phyloP scores from a whole-genome alignment of 1,140 invertebrate species.

The Drosophila bipectinata region DNA sequence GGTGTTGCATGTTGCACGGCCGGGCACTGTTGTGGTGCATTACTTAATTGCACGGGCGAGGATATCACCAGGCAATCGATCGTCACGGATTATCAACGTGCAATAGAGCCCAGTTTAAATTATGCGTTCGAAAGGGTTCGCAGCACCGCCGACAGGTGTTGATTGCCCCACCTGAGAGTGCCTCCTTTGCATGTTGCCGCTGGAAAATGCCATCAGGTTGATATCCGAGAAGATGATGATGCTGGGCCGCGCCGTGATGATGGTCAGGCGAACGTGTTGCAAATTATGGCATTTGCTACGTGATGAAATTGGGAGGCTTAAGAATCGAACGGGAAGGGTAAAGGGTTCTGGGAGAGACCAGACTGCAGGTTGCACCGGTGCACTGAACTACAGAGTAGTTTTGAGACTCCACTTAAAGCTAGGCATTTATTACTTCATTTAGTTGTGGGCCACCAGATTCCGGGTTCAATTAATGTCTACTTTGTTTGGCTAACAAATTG shows the following conservation, averaged over 20 bases:
- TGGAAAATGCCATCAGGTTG: slow-evolving; percentile 29
- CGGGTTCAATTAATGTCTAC: slow-evolving; percentile 74
- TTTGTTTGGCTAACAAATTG: slow-evolving; percentile 77
- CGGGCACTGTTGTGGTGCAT: slow-evolving; percentile 39
- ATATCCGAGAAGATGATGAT: slow-evolving; percentile 36
- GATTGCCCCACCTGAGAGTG: slow-evolving; percentile 48
- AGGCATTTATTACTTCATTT: slow-evolving; percentile 53
- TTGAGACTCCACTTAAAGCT: background rate
- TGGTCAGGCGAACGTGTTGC: slow-evolving; percentile 64
- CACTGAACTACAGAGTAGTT: slow-evolving; percentile 14
- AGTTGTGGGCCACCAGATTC: slow-evolving; percentile 54
- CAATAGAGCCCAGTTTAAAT: slow-evolving; percentile 64
- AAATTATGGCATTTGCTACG: slow-evolving; percentile 76
- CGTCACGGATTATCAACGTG: slow-evolving; percentile 78
- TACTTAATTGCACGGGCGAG: slow-evolving; percentile 74
- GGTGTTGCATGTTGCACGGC: background rate
- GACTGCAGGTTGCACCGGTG: background rate
- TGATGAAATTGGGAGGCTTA: slow-evolving; percentile 31
- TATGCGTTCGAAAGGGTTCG: slow-evolving; percentile 57
- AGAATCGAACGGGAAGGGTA: background rate
- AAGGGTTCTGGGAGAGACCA: background rate
- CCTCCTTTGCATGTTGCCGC: slow-evolving; percentile 45
- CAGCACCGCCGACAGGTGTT: slow-evolving; percentile 60
- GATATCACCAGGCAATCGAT: slow-evolving; percentile 77
- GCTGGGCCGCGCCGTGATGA: slow-evolving; percentile 10